A percentile compares a stretch with the other conserved stretches of the same genome.
Conservation (phyloP, 2,888 invertebrate species). For the Marronus borbonicus region DNA sequence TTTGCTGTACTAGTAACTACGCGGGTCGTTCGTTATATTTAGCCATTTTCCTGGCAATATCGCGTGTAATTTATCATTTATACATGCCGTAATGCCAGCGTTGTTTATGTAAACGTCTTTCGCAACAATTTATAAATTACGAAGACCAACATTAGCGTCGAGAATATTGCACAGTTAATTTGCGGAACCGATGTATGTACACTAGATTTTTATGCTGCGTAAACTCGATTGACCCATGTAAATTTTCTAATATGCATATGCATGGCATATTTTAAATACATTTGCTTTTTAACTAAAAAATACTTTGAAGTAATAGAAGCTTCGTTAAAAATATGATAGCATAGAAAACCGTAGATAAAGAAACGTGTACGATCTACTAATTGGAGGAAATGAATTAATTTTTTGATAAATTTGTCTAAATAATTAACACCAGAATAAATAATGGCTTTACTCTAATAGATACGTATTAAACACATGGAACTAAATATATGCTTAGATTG, state of each 20-base stretch:
- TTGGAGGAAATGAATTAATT: constrained; percentile 27
- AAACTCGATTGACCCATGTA: constrained; percentile 19
- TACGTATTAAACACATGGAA: no score
- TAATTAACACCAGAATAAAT: not conserved
- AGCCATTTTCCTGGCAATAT: constrained; percentile 35
- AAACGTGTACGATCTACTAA: not conserved
- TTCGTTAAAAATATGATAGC: not conserved
- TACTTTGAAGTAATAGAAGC: no score
- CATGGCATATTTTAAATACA: not conserved
- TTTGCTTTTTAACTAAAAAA: no score
- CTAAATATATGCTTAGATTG: not conserved
- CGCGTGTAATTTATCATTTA: constrained; percentile 39
- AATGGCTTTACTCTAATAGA: no score
- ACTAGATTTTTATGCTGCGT: constrained; percentile 26
- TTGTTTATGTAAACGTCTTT: constrained; percentile 18
- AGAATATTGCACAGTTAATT: constrained; percentile 14
- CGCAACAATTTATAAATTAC: constrained; percentile 26
- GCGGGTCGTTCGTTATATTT: constrained; percentile 30
- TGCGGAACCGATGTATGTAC: not conserved
- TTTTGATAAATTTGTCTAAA: not conserved
- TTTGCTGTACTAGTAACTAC: constrained; percentile 17
- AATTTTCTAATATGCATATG: constrained; percentile 28
- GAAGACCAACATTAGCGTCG: not conserved
- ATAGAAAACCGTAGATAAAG: not conserved
- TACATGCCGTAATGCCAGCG: constrained; percentile 11